These are phyloP conservation scores for Pachycephus smyrnensis DNA, from an alignment of 2,888 invertebrate species.

Conservation along the genomic window DNA sequence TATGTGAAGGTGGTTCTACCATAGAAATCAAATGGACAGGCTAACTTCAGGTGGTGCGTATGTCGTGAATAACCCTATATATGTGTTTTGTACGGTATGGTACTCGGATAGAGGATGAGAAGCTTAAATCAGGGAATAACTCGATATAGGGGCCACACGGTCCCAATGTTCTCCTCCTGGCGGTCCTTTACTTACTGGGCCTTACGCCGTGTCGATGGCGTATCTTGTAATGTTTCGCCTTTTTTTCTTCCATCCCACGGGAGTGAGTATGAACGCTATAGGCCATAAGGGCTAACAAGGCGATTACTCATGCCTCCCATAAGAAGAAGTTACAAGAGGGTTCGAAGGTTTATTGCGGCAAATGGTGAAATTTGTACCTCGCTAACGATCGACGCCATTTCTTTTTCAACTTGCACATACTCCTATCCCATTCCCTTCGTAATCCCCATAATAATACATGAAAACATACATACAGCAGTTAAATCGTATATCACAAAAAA, in stretches of 20 bases:
- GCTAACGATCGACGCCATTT: slow-evolving; percentile 61
- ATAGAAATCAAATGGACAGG: no score
- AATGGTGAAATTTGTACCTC: slow-evolving; percentile 67
- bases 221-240: slow-evolving; percentile 55
- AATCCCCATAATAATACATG: no score
- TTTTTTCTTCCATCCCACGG: slow-evolving; percentile 35
- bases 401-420: slow-evolving; percentile 26
- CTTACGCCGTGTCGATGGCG: slow-evolving; percentile 54
- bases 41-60: no score
- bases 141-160: neutral
- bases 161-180: slow-evolving; percentile 5
- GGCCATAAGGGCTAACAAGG: slow-evolving; percentile 66
- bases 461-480: no score
- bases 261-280: slow-evolving; percentile 55
- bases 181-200: neutral
- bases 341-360: slow-evolving; percentile 64
- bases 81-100: neutral
- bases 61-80: no score
- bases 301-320: slow-evolving; percentile 66
- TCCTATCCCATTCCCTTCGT: no score
- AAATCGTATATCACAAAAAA: no score
- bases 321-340: slow-evolving; percentile 65
- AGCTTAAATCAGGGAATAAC: slow-evolving; percentile 3
- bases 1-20: no score
- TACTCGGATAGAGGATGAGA: neutral